A percentile compares a stretch with the other conserved stretches of the same genome.
Conservation (phyloP, 1,140 invertebrate genomes). For the Plutomurus gul region DNA sequence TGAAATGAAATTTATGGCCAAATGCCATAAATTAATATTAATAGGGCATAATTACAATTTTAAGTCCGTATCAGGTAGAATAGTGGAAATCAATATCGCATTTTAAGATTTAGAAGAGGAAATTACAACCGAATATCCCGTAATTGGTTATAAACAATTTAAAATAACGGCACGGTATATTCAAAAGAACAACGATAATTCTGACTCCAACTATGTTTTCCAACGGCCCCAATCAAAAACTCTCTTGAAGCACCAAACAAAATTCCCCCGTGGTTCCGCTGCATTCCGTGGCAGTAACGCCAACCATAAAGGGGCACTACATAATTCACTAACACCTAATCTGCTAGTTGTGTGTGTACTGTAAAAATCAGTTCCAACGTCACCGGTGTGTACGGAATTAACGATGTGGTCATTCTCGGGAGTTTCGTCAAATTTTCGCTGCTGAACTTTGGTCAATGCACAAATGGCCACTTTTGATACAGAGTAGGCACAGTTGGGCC, state of each 20-base stretch:
- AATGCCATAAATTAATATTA: no score
- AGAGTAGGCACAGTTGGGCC: conserved; percentile 67
- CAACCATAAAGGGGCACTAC: conserved; percentile 58
- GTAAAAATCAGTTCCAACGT: conserved; percentile 75
- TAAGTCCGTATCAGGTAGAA: no score
- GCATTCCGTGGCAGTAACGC: conserved; percentile 61
- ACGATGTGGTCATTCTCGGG: conserved; percentile 64
- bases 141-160: no score
- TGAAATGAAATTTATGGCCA: no score
- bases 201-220: no score
- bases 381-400: conserved; percentile 70
- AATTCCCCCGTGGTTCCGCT: conserved; percentile 59
- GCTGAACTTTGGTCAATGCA: conserved; percentile 68
- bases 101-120: no score
- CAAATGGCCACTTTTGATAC: conserved; percentile 71
- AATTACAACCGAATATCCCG: no score
- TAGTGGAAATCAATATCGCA: no score
- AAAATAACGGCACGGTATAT: no score
- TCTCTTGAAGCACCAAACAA: conserved; percentile 59
- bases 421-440: conserved; percentile 65
- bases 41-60: no score
- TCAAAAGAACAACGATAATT: no score
- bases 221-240: conserved; percentile 60
- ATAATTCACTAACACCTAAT: conserved; percentile 69
- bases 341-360: conserved; percentile 70